A percentile compares a stretch with the other conserved stretches of the same genome.
phyloP scores from a whole-genome alignment of 2,888 invertebrate genomes.

The Nowickia ferox region DNA sequence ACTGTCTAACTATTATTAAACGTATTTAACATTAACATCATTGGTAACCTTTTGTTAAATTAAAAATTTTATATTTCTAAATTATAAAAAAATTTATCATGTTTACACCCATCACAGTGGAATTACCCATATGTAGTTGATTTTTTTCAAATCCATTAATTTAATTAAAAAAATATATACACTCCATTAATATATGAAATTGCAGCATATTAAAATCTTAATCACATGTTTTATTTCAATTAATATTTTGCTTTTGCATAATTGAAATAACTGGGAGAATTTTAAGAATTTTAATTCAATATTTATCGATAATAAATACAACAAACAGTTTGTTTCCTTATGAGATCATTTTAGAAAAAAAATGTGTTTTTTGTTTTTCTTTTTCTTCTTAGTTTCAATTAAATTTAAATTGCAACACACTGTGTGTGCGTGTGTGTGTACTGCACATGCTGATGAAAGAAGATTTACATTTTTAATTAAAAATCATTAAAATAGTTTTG shows the following conservation, averaged over 20 bases:
- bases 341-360: slow-evolving; percentile 48
- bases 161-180: background rate
- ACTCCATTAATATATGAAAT: background rate
- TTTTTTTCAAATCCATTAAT: background rate
- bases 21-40: too few relatives aligned
- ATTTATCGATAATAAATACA: slow-evolving; percentile 20
- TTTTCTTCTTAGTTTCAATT: slow-evolving; percentile 32
- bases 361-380: slow-evolving; percentile 7
- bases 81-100: too few relatives aligned
- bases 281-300: slow-evolving; percentile 37
- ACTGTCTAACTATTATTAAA: too few relatives aligned
- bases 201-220: slow-evolving; percentile 6
- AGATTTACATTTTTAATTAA: slow-evolving; percentile 63
- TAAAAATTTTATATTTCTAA: too few relatives aligned
- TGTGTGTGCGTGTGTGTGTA: too few relatives aligned
- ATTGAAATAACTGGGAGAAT: background rate
- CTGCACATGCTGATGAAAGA: slow-evolving; percentile 39
- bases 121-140: background rate
- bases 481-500: slow-evolving; percentile 67
- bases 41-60: too few relatives aligned
- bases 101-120: background rate
- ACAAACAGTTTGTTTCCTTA: slow-evolving; percentile 35
- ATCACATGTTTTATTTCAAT: slow-evolving; percentile 43
- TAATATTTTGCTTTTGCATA: slow-evolving; percentile 34
- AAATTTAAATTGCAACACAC: slow-evolving; percentile 49